Base-by-base conservation (phyloP, 2,797 vertebrate genomes). In the Psittacula derbiana region DNA sequence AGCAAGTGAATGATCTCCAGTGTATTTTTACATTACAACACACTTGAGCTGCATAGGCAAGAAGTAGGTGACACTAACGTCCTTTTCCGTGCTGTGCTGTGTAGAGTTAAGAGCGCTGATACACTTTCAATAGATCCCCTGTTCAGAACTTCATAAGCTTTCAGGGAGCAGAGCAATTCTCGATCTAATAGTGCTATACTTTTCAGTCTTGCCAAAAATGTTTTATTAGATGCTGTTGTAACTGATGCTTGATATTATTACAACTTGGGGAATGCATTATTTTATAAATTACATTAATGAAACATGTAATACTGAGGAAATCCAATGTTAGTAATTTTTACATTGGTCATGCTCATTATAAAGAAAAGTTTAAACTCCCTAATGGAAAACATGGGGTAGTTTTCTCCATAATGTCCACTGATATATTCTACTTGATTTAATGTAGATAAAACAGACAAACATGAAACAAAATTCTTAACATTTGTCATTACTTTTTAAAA, bases 141-240 rank as follows among this genome's bases (percentile, higher is more conserved):
- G 8, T 74, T 80, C 60, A 74, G 58, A 80, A 70, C 79, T 93
- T 93, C 66, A 91, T 75, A 91, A 74, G 90, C 83, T 96, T 79
- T 80, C 36, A 80, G 95, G 89, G 88, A 96, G 12, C 73, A 69
- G 79, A 85, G 72, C 55, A 41, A 5, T 83, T 91, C 82, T 79
- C 76, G 31, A 58, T 87, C 53, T 72, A 24, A 28, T 66, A 71
- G 93, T 94, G 95, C 86, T 94, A 85, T 49, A 61, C 57, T 88
- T 81, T 36, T 40, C 46, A 60, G 28, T 70, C 69, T 52, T 94
- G 90, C 94, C 95, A 95, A 86, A 86, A 93, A 18, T 38, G 8
- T 90, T 97, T 95, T 94, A 95, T 30, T 91, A 58, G 80, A 93
- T 92, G 49, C 90, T 89, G 31, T 78, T 96, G 87, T 93, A 95